Evolutionary conservation across 2,797 vertebrate species (phyloP).

Genomic region (Sylvilagus floridanus): DNA sequence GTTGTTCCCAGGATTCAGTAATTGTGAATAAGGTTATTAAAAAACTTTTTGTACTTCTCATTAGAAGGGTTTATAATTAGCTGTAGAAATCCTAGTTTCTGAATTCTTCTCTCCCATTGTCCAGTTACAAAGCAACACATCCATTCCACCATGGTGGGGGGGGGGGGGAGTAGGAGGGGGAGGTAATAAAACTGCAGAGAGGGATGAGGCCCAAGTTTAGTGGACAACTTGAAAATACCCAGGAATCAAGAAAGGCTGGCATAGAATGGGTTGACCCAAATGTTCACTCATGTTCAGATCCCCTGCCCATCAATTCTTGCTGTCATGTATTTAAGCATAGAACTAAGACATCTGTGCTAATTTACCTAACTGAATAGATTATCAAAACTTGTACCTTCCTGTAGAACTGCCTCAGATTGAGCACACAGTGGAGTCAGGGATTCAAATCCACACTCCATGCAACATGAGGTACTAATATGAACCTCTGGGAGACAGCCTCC

Average conservation of each 20-base stretch:
- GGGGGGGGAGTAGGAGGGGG: background rate
- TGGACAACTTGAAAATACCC: background rate
- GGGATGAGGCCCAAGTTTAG: background rate
- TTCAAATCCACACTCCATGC: background rate
- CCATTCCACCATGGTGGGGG: background rate
- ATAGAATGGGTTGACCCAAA: background rate
- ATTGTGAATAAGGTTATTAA: background rate
- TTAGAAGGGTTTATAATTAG: slow-evolving; percentile 23
- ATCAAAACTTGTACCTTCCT: background rate
- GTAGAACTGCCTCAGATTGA: background rate
- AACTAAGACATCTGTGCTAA: background rate
- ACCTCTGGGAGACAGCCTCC: background rate
- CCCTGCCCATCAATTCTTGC: background rate
- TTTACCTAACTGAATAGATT: background rate
- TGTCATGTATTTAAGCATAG: background rate
- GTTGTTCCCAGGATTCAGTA: background rate
- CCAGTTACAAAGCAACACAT: slow-evolving; percentile 20
- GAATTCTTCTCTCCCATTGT: background rate
- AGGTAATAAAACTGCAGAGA: background rate
- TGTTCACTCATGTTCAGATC: background rate
- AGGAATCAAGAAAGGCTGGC: background rate
- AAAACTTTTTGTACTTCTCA: background rate
- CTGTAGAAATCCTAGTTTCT: background rate
- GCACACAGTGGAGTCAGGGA: background rate
- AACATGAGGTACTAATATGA: background rate